A percentile compares a stretch with the other conserved stretches of the same genome.
Conservation (phyloP, 2,113 vertebrate genomes). For the Hemiprocne comata region DNA sequence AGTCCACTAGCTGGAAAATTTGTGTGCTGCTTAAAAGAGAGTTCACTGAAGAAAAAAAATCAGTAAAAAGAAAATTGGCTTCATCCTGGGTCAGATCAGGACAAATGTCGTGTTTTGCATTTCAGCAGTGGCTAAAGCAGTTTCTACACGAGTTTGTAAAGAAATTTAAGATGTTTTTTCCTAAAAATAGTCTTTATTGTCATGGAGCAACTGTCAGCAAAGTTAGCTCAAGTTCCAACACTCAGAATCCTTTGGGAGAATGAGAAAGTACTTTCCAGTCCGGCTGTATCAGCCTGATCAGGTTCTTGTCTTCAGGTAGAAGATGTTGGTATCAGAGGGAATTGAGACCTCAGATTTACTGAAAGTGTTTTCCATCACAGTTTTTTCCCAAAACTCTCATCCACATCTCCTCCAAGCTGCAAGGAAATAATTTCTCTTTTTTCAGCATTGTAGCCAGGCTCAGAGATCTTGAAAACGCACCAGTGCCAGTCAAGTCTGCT, state of each 20-base stretch:
- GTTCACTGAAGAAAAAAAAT: no score
- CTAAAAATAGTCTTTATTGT: background rate
- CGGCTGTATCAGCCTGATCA: background rate
- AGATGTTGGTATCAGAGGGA: background rate
- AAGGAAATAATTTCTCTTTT: rapidly evolving
- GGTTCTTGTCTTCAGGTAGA: background rate
- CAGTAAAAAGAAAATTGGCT: no score
- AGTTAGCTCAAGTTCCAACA: background rate
- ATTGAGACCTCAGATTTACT: background rate
- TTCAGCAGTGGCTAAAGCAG: background rate
- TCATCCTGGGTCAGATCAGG: no score
- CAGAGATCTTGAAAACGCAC: background rate
- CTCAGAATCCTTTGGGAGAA: background rate
- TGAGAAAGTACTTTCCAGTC: background rate
- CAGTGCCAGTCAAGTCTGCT: background rate
- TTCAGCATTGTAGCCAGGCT: background rate
- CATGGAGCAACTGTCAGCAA: background rate
- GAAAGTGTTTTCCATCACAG: background rate
- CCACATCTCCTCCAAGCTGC: background rate
- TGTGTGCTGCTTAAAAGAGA: no score
- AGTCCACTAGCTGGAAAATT: no score
- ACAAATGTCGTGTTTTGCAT: no score
- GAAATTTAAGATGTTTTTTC: background rate
- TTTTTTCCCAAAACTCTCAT: background rate
- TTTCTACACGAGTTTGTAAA: background rate